A percentile compares a stretch with the other conserved stretches of the same genome.
Evolutionary conservation across 2,113 vertebrate species (phyloP).

Genomic region (Bufo bufo): DNA sequence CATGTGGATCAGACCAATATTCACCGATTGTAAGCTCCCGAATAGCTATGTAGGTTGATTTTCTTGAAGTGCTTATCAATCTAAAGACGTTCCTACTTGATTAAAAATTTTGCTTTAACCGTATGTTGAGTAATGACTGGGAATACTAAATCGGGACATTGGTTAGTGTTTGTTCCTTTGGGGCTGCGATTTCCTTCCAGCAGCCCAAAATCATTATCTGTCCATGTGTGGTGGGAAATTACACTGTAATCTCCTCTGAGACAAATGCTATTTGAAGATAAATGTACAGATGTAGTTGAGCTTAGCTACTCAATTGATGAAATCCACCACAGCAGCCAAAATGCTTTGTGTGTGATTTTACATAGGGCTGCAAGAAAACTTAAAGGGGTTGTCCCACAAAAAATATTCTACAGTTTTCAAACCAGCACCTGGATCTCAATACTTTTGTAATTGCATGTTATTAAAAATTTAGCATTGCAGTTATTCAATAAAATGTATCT

Average conservation of each 20-base stretch:
- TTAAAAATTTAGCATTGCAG: too few species aligned
- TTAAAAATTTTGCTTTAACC: conserved; percentile 6
- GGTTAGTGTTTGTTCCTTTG: conserved; percentile 12
- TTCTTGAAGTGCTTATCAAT: background rate
- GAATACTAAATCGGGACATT: background rate
- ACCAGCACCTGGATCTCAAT: too few species aligned
- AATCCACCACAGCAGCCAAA: too few species aligned
- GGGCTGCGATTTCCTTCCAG: background rate
- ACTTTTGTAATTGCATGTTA: too few species aligned
- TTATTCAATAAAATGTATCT: too few species aligned
- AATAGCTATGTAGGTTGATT: background rate
- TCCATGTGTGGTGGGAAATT: background rate
- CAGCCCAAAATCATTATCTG: background rate
- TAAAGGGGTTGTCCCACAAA: too few species aligned
- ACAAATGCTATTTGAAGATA: background rate
- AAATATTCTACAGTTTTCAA: too few species aligned
- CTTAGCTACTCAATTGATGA: too few species aligned
- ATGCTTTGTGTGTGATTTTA: too few species aligned
- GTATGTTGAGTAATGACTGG: conserved; percentile 1
- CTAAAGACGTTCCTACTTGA: background rate
- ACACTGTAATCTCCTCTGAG: background rate
- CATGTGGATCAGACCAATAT: background rate
- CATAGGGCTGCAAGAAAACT: too few species aligned
- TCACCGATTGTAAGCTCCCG: background rate
- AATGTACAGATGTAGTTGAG: too few species aligned